Base-by-base conservation (phyloP, 2,113 vertebrate genomes). In the Lepisosteus oculatus region DNA sequence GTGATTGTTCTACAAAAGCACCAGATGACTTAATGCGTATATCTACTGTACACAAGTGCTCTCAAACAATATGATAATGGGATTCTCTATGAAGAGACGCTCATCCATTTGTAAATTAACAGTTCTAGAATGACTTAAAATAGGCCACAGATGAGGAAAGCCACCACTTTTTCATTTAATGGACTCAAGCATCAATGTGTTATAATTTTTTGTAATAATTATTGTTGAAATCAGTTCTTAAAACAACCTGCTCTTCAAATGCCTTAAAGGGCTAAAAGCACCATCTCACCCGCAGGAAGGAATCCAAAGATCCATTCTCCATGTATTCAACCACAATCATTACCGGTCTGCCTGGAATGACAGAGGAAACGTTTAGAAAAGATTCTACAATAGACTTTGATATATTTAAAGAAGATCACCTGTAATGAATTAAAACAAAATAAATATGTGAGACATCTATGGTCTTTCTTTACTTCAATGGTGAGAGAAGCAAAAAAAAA, bases 251-350 rank as follows among this genome's bases (percentile, higher is more conserved):
- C 5, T 13, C n/a, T 13, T 2, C 12, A 6, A 13, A 6, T 13
- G 11, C 57, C 11, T 4, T 11, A 59, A 13, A 7, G 5, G n/a
- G 5, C 5, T 13, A 43, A 65, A 65, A 29, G 62, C 47, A 67
- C 9, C 66, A 43, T 82, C 95, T 96, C 82, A 98, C 96, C 92
- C 96, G 89, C 77, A 98, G 87, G 81, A 98, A 98, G 11, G 96
- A 97, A 86, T 98, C 96, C 65, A 98, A 86, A 29, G 96, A 98
- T 86, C 96, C 96, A 73, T 98, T 98, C 84, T 98, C 96, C 95
- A 98, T 96, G 72, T 95, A 97, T 86, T 98, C 96, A 83, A 97
- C 95, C 78, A 98, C 96, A 66, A 98, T 98, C 96, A 98, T 98
- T 77, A 98, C 95, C 66, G 96, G 96, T 81, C 95, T 89, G 86